Percentiles rank a stretch among this genome's conserved stretches.
phyloP scores from a whole-genome alignment of 1,140 invertebrate species.

The Drosophila orena region DNA sequence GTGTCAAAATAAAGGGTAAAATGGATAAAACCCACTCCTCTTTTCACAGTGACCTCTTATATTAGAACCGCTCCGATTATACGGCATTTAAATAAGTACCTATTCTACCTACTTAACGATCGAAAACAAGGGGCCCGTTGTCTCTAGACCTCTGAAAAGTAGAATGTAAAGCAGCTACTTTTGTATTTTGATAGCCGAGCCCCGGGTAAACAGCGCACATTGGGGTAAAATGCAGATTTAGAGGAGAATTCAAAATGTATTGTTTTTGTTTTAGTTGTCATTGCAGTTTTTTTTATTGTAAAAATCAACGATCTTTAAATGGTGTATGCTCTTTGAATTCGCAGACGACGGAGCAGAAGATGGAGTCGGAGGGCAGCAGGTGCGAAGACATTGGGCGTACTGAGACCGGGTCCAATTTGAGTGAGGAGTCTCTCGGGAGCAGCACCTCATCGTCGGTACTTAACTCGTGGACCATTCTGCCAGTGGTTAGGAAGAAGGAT shows the following conservation, averaged over 20 bases:
- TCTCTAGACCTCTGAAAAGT: not conserved
- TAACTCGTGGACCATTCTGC: conserved; percentile 59
- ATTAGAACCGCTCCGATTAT: not conserved
- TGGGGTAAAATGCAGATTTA: not conserved
- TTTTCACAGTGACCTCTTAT: not conserved
- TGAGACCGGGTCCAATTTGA: conserved; percentile 10
- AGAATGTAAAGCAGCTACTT: not conserved
- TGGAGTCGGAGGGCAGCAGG: conserved; percentile 35
- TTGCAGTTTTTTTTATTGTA: not conserved
- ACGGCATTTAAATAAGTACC: not conserved
- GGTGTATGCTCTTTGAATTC: not conserved
- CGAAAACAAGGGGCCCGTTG: not conserved
- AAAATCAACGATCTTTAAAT: not conserved
- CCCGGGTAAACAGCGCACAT: conserved; percentile 10
- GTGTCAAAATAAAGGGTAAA: conserved; percentile 3
- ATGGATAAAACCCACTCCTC: not conserved
- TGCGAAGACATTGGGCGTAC: conserved; percentile 24
- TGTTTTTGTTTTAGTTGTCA: too few species aligned
- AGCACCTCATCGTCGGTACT: conserved; percentile 42
- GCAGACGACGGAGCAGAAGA: too few species aligned
- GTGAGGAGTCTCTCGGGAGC: conserved; percentile 29
- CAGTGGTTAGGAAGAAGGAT: conserved; percentile 31
- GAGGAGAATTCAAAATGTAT: not conserved
- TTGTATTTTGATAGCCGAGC: conserved; percentile 19
- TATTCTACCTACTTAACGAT: not conserved